A percentile compares a stretch with the other conserved stretches of the same genome.
phyloP scores from a whole-genome alignment of 2,113 vertebrate genomes.

The Murina feae region DNA sequence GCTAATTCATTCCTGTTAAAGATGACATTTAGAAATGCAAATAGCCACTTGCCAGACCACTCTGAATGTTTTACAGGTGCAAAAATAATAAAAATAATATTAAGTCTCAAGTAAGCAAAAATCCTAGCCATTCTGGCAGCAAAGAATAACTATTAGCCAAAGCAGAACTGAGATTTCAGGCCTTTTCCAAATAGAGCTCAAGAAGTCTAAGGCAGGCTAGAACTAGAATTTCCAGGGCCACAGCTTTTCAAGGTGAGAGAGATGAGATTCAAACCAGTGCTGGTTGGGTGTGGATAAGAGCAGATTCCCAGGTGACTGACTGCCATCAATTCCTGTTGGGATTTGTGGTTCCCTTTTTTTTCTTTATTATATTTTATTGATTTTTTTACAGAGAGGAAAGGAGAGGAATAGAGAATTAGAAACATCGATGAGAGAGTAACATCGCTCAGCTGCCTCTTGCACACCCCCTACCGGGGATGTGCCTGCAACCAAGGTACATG shows the following conservation, averaged over 20 bases:
- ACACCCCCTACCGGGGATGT: too few species aligned
- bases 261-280: neutral
- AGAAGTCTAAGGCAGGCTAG: neutral
- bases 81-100: neutral
- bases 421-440: too few species aligned
- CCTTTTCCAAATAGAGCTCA: neutral
- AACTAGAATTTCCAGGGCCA: neutral
- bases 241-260: neutral
- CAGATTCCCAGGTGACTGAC: neutral
- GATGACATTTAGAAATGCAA: neutral
- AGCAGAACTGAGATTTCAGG: neutral
- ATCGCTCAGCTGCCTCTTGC: too few species aligned
- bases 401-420: too few species aligned
- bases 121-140: neutral
- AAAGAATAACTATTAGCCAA: neutral
- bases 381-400: too few species aligned
- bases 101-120: constrained; percentile 22
- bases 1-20: neutral
- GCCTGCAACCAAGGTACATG: too few species aligned
- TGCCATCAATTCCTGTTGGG: neutral
- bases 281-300: neutral
- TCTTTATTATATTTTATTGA: too few species aligned
- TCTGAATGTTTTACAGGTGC: neutral
- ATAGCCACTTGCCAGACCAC: neutral
- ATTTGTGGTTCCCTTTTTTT: neutral